Evolutionary conservation across 2,888 invertebrate genomes (phyloP), one percentile per base, ranked within the genome.

Genomic region (Operophtera brumata): DNA sequence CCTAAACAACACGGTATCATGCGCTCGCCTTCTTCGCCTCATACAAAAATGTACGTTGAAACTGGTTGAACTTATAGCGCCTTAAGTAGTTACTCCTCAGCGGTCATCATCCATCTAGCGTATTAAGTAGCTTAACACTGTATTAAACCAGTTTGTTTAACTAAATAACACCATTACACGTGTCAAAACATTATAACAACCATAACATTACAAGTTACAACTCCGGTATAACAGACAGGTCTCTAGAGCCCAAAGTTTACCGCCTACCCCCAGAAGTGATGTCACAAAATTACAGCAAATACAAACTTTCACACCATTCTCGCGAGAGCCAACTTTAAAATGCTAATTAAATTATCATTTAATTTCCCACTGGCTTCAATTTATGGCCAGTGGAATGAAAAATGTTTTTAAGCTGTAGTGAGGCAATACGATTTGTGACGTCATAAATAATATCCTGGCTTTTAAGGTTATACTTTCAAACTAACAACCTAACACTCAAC

Each of bases 261-360:
- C 11, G 34, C 10, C 10, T 28, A 35, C 26, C 44, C 53, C 42
- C 50, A 28, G 41, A 13, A 47, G 47, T 47, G 51, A 59, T 54
- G 59, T 59, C 54, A 59, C 54, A 47, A 45, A 47, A 52, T 58
- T 54, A 54, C 61, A 55, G 13, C 61, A 57, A 57, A 58, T 56
- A 59, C 55, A 47, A 54, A 53, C 55, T 59, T 61, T 49, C 14
- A 43, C 54, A 43, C 53, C 41, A 43, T 26, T 20, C 45, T 13
- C 42, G 13, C 36, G 45, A 46, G 53, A 59, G 35, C 8, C 34
- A 48, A 50, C 51, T 59, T 52, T 52, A 39, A 56, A 52, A 48
- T 11, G 53, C 7, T 55, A 44, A 58, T 61, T 56, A 52, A 54
- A 53, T 56, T 40, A 45, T 47, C 42, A 54, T 54, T 59, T 61